A percentile compares a stretch with the other conserved stretches of the same genome.
Evolutionary conservation across 2,888 invertebrate species (phyloP).

Genomic region (Heteromyza rotundicornis): DNA sequence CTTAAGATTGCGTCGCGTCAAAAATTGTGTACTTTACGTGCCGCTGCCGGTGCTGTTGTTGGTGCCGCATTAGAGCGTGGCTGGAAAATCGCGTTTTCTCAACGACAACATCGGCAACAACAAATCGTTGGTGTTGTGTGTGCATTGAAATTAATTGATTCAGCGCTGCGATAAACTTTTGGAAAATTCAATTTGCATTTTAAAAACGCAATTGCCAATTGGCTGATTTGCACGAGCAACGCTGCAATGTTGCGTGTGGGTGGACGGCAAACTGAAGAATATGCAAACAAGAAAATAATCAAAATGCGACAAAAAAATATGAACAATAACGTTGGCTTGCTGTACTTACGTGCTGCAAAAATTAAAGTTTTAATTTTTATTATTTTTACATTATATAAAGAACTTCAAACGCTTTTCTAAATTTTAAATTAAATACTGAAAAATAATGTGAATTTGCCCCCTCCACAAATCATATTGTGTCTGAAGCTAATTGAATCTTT

Average conservation of each 20-base stretch:
- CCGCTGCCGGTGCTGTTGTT: not conserved
- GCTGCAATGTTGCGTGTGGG: conserved; percentile 22
- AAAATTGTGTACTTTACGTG: conserved; percentile 16
- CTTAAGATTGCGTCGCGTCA: conserved; percentile 15
- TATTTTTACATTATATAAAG: too few species aligned
- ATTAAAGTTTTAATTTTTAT: too few species aligned
- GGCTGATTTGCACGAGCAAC: conserved; percentile 18
- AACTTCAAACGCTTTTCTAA: too few species aligned
- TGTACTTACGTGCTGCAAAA: too few species aligned
- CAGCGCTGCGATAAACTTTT: conserved; percentile 20
- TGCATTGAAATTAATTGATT: conserved; percentile 24
- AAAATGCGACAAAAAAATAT: too few species aligned
- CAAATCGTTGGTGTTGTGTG: not conserved
- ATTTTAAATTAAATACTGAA: too few species aligned
- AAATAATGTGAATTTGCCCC: too few species aligned
- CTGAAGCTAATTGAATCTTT: too few species aligned
- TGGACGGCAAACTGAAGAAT: too few species aligned
- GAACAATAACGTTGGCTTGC: too few species aligned
- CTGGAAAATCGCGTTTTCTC: not conserved
- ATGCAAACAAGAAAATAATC: too few species aligned
- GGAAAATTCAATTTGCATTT: conserved; percentile 26
- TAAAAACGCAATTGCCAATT: conserved; percentile 24
- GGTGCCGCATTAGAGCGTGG: not conserved
- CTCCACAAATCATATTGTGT: too few species aligned
- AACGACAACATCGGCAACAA: not conserved